Conservation (phyloP, 92 coral and sea anemone species). For the Blastomussa wellsi region DNA sequence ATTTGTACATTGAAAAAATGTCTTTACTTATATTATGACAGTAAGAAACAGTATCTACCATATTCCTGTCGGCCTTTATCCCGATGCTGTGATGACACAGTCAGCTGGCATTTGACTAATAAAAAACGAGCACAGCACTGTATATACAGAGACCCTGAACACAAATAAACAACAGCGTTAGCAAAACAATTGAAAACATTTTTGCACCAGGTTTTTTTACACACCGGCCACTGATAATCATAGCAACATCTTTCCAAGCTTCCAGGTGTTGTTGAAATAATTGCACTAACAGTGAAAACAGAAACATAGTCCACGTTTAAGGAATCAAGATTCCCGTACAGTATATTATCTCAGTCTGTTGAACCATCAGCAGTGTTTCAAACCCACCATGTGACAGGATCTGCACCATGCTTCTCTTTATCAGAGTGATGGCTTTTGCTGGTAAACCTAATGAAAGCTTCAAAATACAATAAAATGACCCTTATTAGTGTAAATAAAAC, state of each 20-base stretch:
- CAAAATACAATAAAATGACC: not conserved
- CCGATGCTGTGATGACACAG: conserved; percentile 38
- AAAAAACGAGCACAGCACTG: conserved; percentile 88
- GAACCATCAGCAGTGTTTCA: not conserved
- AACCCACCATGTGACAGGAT: conserved; percentile 84
- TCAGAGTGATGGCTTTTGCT: conserved; percentile 71
- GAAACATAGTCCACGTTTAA: too few species aligned
- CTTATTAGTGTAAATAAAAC: not conserved
- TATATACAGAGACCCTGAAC: conserved; percentile 74
- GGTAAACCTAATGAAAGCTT: conserved; percentile 84
- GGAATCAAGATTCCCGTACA: not conserved
- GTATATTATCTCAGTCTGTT: not conserved
- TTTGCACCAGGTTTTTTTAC: not conserved
- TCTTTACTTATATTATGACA: too few species aligned
- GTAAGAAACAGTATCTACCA: not conserved
- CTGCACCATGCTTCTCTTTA: conserved; percentile 86
- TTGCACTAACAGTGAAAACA: not conserved
- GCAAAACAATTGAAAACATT: too few species aligned
- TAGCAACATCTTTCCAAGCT: not conserved
- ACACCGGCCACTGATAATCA: not conserved
- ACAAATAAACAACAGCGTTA: not conserved
- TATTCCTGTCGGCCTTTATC: conserved; percentile 26
- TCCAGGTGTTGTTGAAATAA: not conserved
- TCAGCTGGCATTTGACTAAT: conserved; percentile 83
- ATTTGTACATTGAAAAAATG: too few species aligned